Conservation (phyloP, 2,888 invertebrate genomes). For the Busseola fusca region DNA sequence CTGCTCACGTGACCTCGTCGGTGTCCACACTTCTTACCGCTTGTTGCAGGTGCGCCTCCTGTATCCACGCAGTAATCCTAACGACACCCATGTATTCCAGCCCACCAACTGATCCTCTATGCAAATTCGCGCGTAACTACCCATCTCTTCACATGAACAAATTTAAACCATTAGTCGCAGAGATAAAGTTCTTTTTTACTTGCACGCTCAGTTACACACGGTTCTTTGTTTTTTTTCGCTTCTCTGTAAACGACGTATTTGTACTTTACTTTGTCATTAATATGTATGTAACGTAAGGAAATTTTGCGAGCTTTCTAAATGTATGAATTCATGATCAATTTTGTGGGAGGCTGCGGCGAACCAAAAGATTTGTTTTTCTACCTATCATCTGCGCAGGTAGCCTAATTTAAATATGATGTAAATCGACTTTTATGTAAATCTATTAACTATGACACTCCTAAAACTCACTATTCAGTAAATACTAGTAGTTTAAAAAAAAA, state of each 20-base stretch:
- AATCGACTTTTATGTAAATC: not conserved
- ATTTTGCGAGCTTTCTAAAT: conserved; percentile 42
- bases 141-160: conserved; percentile 24
- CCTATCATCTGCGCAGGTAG: not conserved
- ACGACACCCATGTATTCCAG: conserved; percentile 32
- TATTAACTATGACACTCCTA: not conserved
- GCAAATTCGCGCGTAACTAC: conserved; percentile 34
- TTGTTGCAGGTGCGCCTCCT: not conserved
- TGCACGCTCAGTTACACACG: conserved; percentile 25
- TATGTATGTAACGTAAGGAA: conserved; percentile 55
- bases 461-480: too few species aligned
- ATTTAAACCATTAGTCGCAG: conserved; percentile 42
- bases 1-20: not conserved
- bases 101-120: conserved; percentile 32
- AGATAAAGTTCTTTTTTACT: conserved; percentile 52
- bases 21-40: not conserved
- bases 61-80: conserved; percentile 1
- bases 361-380: conserved; percentile 3
- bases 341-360: not conserved
- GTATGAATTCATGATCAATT: conserved; percentile 49
- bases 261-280: conserved; percentile 46
- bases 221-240: conserved; percentile 39
- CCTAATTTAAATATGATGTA: not conserved
- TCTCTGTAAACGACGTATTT: conserved; percentile 19
- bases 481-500: not conserved